phyloP scores from a whole-genome alignment of 2,113 vertebrate genomes.

The Sakesphorus luctuosus region DNA sequence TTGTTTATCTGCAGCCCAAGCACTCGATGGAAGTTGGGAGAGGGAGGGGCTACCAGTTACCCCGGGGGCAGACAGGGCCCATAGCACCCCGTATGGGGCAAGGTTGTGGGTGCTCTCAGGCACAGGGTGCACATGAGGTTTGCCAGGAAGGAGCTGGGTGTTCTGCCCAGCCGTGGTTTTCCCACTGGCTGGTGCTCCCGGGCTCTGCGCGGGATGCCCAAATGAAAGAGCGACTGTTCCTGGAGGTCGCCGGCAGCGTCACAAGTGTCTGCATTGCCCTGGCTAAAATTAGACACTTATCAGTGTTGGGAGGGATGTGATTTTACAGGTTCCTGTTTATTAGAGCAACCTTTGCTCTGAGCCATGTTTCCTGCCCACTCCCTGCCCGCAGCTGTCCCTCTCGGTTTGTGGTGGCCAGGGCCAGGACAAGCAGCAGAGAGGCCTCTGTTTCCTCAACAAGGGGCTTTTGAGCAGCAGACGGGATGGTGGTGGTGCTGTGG shows the following conservation, averaged over 20 bases:
- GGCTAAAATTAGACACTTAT: constrained; percentile 73
- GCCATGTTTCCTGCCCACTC: not conserved
- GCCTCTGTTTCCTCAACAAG: constrained; percentile 14
- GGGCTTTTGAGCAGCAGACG: not conserved
- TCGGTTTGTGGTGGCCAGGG: not conserved
- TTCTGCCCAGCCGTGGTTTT: not conserved
- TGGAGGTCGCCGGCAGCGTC: constrained; percentile 1
- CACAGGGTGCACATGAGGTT: not conserved
- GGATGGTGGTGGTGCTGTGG: not conserved
- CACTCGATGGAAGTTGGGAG: not conserved
- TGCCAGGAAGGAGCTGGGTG: not conserved
- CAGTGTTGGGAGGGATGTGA: constrained; percentile 63
- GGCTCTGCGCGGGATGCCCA: fast-evolving
- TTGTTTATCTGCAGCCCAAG: not conserved
- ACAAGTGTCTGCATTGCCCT: not conserved
- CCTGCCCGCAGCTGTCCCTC: not conserved
- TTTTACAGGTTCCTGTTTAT: constrained; percentile 79
- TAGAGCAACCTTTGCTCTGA: not conserved
- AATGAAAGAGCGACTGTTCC: constrained; percentile 63
- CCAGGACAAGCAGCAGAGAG: not conserved
- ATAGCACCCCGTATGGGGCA: fast-evolving
- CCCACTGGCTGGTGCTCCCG: not conserved
- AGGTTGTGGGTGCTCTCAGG: not conserved
- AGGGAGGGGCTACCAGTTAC: not conserved
- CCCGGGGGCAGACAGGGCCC: not conserved